These are phyloP conservation scores for Xiphophorus couchianus DNA, from an alignment of 2,113 vertebrate genomes.

Conservation along the genomic window DNA sequence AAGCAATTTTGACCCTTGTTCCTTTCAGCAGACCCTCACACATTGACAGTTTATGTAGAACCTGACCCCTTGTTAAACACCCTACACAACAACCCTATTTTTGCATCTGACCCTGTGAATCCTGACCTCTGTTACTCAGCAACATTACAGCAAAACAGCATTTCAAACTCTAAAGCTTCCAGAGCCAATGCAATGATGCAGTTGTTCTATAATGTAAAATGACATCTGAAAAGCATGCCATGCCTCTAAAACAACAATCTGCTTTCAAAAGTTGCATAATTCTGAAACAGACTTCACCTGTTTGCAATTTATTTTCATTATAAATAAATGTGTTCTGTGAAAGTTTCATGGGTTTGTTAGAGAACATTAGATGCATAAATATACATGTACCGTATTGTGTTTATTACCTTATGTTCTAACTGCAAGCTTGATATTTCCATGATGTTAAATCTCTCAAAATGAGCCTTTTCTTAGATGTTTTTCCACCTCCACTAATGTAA, in stretches of 20 bases:
- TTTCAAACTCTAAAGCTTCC: slow-evolving; percentile 15
- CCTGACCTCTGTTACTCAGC: slow-evolving; percentile 42
- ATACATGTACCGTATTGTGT: no score
- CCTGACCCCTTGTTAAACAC: slow-evolving; percentile 7
- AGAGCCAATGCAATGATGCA: slow-evolving; percentile 19
- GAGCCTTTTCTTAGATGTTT: background rate
- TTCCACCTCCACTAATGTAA: background rate
- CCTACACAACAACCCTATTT: slow-evolving; percentile 51
- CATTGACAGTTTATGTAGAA: slow-evolving; percentile 38
- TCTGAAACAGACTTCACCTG: background rate
- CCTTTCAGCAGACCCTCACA: slow-evolving; percentile 15
- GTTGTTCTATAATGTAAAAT: slow-evolving; percentile 25
- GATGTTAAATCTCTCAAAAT: background rate
- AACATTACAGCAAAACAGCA: slow-evolving; percentile 33
- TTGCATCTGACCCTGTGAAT: slow-evolving; percentile 41
- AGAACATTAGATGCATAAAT: background rate
- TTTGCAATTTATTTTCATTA: background rate
- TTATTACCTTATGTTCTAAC: background rate
- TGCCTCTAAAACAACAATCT: background rate
- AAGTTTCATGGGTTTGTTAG: background rate
- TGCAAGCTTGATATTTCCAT: background rate
- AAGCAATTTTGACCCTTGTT: slow-evolving; percentile 36
- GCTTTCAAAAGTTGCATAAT: background rate
- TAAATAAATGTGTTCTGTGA: background rate
- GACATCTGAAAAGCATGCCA: background rate